Conservation (phyloP, 2,888 invertebrate genomes). For the Hedya salicella region DNA sequence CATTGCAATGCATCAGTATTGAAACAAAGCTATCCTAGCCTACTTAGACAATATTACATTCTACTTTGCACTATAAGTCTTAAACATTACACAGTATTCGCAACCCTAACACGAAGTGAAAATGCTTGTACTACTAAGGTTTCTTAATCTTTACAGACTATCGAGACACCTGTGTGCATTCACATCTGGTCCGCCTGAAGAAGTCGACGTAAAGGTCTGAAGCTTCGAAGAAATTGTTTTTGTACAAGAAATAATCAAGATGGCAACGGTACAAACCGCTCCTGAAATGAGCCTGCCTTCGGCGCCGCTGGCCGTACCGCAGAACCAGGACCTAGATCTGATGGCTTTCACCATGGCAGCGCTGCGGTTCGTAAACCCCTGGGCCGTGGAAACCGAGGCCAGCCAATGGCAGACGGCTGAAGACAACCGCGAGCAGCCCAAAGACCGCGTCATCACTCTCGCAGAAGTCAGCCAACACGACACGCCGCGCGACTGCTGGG, state of each 20-base stretch:
- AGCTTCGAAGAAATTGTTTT: neutral
- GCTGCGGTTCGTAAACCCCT: slow-evolving; percentile 75
- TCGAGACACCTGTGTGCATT: slow-evolving; percentile 58
- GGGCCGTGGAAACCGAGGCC: slow-evolving; percentile 64
- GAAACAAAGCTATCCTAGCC: too few species aligned
- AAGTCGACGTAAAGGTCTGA: slow-evolving; percentile 49
- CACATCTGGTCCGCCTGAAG: slow-evolving; percentile 54
- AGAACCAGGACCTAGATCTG: slow-evolving; percentile 71
- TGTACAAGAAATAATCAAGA: slow-evolving; percentile 50
- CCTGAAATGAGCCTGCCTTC: slow-evolving; percentile 66
- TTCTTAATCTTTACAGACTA: slow-evolving; percentile 70
- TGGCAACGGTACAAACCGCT: slow-evolving; percentile 75
- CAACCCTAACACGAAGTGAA: slow-evolving; percentile 40
- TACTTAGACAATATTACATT: neutral
- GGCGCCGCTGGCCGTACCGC: slow-evolving; percentile 62
- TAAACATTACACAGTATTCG: slow-evolving; percentile 5
- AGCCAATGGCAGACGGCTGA: slow-evolving; percentile 61
- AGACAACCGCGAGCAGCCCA: slow-evolving; percentile 60
- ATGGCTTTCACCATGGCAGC: slow-evolving; percentile 81
- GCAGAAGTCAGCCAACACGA: slow-evolving; percentile 92
- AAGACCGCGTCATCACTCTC: slow-evolving; percentile 85
- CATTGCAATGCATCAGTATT: too few species aligned
- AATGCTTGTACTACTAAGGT: slow-evolving; percentile 64
- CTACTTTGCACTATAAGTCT: neutral
- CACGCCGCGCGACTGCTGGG: slow-evolving; percentile 90